Conservation (phyloP, 2,113 vertebrate species). For the Mastomys natalensis region DNA sequence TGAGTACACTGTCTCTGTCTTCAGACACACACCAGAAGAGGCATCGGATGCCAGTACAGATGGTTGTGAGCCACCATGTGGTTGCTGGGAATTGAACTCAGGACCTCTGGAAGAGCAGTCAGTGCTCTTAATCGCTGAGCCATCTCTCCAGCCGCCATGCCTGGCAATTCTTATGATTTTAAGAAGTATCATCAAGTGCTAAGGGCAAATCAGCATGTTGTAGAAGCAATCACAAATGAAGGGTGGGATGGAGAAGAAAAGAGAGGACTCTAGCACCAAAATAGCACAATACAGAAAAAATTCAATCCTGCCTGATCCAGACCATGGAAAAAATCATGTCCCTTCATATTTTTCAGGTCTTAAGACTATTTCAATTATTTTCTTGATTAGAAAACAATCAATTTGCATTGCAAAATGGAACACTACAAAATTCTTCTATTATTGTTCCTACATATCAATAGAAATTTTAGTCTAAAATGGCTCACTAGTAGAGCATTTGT, state of each 20-base stretch:
- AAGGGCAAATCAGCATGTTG: slow-evolving; percentile 27
- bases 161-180: background rate
- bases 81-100: no score
- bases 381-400: background rate
- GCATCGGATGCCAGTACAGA: no score
- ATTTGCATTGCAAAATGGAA: background rate
- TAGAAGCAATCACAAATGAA: background rate
- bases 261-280: background rate
- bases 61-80: no score
- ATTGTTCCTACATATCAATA: background rate
- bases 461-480: background rate
- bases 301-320: background rate
- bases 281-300: background rate
- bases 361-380: slow-evolving; percentile 1
- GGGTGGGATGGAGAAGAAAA: background rate
- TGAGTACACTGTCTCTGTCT: no score
- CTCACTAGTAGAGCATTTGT: background rate
- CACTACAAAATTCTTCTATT: background rate
- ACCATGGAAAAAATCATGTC: background rate
- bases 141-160: no score
- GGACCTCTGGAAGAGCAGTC: no score
- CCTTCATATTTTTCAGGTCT: background rate
- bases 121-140: no score
- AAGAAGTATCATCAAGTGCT: slow-evolving; percentile 16
- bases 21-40: no score